Base-by-base conservation (phyloP, 1,140 invertebrate species). In the Pomacea maculata region DNA sequence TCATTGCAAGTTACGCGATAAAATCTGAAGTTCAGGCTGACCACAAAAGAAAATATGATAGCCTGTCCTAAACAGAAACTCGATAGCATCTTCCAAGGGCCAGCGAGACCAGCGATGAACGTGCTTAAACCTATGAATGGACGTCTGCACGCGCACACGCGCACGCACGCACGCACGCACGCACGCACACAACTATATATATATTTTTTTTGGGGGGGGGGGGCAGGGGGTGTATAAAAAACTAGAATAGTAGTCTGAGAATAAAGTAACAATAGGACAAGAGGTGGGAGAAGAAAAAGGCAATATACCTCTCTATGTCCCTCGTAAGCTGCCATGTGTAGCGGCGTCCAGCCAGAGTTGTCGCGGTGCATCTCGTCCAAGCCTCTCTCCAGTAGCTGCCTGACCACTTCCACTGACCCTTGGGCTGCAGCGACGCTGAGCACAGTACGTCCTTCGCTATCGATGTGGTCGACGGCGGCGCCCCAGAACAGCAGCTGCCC, bases 241-340 rank as follows among this genome's bases (percentile, higher is more conserved):
- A 65, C 21, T 10, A 79, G n/a, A 71, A 7, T 55, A n/a, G 55
- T 21, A 79, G 45, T 71, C 21, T 57, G 45, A 79, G 64, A 25
- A 71, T 9, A 79, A 45, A 79, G 29, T 70, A n/a, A 79, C 15
- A 79, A 45, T 70, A n/a, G 57, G 7, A 79, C 6, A 25, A 25
- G n/a, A 12, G 34, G 29, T 12, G 29, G 34, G 29, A 74, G 25
- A 79, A 45, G 15, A 54, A 79, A 52, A 67, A n/a, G 17, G 9
- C 34, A 29, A 82, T 96, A 96, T 45, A 98, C 97, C 86, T 97
- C 96, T 79, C 94, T 92, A 90, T 98, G 97, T 90, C 96, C 97
- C 92, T 98, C 97, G 87, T 97, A 97, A 34, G 97, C 96, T 14
- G 97, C 95, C 87, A 93, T 97, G 89, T 98, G 97, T 57, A 99